Base-by-base conservation (phyloP, 2,797 vertebrate species). In the Pyrocephalus nanus region DNA sequence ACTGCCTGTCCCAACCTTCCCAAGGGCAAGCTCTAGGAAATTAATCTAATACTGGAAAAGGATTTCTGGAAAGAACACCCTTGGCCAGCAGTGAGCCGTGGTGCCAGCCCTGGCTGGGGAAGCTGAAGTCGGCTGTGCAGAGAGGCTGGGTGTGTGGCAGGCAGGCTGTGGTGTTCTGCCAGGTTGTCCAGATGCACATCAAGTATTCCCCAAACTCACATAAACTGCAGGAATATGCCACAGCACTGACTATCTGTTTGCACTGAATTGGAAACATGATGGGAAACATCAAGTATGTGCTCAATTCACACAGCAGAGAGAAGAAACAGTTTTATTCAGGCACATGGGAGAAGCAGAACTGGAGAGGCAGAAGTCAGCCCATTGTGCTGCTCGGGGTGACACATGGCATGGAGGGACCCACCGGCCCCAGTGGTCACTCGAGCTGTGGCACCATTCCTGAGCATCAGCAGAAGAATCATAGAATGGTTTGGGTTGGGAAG, bases 311-410 rank as follows among this genome's bases (percentile, higher is more conserved):
- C 2, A 15, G 76, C 29, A 58, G 38, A 48, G 86, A 25, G 80
- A 87, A 87, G 78, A 32, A 74, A 29, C 7, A 6, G 78, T 19
- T 74, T 80, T 20, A 51, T n/a, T 38, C 4, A 16, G 51, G 23
- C 21, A 2, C 0, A 0, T 1, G 11, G 38, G 57, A 86, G 89
- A 51, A 77, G 70, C 29, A 36, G 38, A 32, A 45, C 9, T 29
- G 50, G 45, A 73, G 77, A 73, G 77, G 58, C 30, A 48, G 54
- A 42, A 34, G 27, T 30, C 65, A 57, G 47, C 60, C 50, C 34
- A 11, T 4, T 2, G 1, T 0, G 1, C 48, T 2, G 5, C 45
- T 25, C 3, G 1, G 47, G 47, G n/a, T 0, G 0, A 38, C 17
- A 19, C 8, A 1, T 2, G 0, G 22, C 0, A 7, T 3, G n/a